Evolutionary conservation across 64 coral and sea anemone genomes (phyloP).

Genomic region (Orbicella faveolata): DNA sequence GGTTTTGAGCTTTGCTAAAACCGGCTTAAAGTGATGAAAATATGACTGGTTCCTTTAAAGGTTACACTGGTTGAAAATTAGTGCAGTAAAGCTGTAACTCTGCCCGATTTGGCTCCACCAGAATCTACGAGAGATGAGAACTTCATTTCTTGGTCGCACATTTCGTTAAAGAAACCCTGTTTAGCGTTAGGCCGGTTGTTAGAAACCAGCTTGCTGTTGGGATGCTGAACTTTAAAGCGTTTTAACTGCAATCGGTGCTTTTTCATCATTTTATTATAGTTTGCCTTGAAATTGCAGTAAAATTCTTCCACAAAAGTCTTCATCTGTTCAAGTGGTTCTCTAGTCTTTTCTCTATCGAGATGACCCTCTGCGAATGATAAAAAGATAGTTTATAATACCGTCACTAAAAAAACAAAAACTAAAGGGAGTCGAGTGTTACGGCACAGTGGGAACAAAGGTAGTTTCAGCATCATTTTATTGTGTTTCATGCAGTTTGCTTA

Average conservation of each 20-base stretch:
- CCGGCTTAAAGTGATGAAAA: no score
- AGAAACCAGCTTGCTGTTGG: background rate
- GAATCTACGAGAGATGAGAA: background rate
- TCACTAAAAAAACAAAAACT: no score
- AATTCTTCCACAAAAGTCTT: background rate
- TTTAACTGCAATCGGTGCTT: background rate
- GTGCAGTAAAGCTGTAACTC: background rate
- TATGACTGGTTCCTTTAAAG: no score
- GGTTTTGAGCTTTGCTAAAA: no score
- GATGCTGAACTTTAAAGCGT: background rate
- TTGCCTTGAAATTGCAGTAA: background rate
- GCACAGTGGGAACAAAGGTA: no score
- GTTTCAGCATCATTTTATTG: no score
- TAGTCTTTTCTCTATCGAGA: background rate
- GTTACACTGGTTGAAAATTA: no score
- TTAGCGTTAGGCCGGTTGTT: background rate
- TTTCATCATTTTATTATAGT: background rate
- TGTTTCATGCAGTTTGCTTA: no score
- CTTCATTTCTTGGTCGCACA: background rate
- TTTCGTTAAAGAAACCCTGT: background rate
- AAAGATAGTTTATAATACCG: no score
- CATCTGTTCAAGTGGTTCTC: background rate
- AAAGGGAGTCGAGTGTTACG: no score
- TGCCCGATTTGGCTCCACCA: background rate
- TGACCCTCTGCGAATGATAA: background rate